Conservation (phyloP, 1,140 invertebrate species). For the Melipona quadrifasciata region DNA sequence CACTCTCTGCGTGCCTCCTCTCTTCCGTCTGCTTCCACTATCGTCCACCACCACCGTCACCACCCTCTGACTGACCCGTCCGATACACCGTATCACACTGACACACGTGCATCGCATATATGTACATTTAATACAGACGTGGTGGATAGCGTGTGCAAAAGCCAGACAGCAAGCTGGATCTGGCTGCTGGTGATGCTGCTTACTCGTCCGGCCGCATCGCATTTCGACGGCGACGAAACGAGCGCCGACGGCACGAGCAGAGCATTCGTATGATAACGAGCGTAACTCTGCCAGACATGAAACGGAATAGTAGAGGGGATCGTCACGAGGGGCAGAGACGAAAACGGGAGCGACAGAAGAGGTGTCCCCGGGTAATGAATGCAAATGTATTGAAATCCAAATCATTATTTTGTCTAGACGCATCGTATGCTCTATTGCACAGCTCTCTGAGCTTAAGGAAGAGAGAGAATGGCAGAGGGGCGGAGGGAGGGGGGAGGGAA, state of each 20-base stretch:
- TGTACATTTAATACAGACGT: neutral
- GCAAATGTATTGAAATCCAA: slow-evolving; percentile 80
- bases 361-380: slow-evolving; percentile 70
- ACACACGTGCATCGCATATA: neutral
- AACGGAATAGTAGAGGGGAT: slow-evolving; percentile 49
- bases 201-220: slow-evolving; percentile 49
- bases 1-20: neutral
- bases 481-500: slow-evolving; percentile 12
- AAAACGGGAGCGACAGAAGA: slow-evolving; percentile 30
- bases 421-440: slow-evolving; percentile 76
- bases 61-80: slow-evolving; percentile 25
- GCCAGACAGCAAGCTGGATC: slow-evolving; percentile 38
- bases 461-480: neutral
- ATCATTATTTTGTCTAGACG: slow-evolving; percentile 81
- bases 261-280: slow-evolving; percentile 75
- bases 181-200: slow-evolving; percentile 29
- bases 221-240: slow-evolving; percentile 61
- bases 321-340: slow-evolving; percentile 33
- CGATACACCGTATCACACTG: neutral
- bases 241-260: slow-evolving; percentile 60
- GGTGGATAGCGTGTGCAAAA: neutral
- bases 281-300: slow-evolving; percentile 66
- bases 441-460: slow-evolving; percentile 52
- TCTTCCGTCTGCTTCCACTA: neutral
- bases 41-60: neutral